Evolutionary conservation across 1,140 invertebrate species (phyloP).

Genomic region (Chionoecetes opilio): DNA sequence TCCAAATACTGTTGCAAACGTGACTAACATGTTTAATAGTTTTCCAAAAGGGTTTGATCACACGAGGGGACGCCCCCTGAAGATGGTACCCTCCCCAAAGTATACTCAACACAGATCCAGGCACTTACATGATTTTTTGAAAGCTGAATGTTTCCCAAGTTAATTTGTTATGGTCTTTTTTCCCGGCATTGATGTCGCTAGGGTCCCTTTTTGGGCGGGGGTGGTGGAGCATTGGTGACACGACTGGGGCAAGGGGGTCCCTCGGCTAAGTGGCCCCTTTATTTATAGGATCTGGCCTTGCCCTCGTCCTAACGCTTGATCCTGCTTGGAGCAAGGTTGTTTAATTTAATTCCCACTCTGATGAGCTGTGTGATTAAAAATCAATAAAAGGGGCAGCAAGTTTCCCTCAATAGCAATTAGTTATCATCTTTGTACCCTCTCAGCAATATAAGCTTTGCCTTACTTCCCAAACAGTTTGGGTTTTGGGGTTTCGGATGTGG

Average conservation of each 20-base stretch:
- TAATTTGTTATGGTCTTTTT: background rate
- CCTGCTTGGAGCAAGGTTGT: conserved; percentile 13
- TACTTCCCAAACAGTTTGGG: background rate
- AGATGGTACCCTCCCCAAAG: no score
- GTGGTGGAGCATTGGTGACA: background rate
- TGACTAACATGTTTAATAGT: no score
- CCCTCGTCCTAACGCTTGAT: background rate
- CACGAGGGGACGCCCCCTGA: no score
- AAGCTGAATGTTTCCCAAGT: background rate
- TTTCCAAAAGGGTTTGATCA: no score
- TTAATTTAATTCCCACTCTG: background rate
- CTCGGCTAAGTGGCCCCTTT: background rate
- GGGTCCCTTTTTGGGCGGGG: conserved; percentile 51
- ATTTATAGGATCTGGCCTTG: background rate
- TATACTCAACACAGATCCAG: no score
- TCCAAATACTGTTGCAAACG: no score
- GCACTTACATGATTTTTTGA: background rate
- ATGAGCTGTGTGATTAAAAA: background rate
- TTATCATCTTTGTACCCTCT: background rate
- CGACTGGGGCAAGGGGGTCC: background rate
- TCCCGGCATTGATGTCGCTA: conserved; percentile 38
- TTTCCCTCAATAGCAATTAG: background rate
- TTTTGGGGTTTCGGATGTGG: conserved; percentile 50
- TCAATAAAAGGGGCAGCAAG: background rate
- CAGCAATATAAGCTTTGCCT: no score